Conservation (phyloP, 1,140 invertebrate genomes). For the Triops cancriformis region DNA sequence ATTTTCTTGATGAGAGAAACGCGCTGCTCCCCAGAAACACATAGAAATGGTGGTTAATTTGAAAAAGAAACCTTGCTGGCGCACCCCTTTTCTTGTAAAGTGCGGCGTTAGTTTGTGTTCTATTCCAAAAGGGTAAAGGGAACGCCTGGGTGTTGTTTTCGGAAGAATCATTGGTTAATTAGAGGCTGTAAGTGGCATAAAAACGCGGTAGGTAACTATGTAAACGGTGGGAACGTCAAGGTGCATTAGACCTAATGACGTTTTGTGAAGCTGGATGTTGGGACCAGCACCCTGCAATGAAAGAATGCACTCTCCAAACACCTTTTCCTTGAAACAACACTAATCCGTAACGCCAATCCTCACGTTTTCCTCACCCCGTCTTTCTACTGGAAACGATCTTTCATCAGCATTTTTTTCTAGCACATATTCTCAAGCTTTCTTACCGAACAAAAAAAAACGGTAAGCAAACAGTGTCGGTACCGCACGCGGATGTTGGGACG, state of each 20-base stretch:
- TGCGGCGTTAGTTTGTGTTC: background rate
- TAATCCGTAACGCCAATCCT: background rate
- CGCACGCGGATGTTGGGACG: too few relatives aligned
- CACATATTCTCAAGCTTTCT: background rate
- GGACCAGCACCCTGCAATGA: background rate
- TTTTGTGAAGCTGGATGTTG: background rate
- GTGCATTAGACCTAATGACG: constrained; percentile 10
- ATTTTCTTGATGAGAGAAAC: constrained; percentile 1
- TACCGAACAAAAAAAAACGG: too few relatives aligned
- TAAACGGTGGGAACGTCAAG: constrained; percentile 12
- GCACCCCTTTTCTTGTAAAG: constrained; percentile 1
- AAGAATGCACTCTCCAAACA: background rate
- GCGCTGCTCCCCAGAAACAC: background rate
- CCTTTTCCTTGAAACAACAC: background rate
- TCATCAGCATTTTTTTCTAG: background rate
- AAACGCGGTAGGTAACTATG: constrained; percentile 10
- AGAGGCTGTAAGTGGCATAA: constrained; percentile 13
- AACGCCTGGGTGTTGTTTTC: background rate
- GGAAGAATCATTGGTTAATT: constrained; percentile 11
- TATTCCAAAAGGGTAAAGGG: background rate
- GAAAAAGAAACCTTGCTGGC: constrained; percentile 5
- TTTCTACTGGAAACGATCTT: background rate
- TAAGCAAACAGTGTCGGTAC: too few relatives aligned
- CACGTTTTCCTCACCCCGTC: background rate
- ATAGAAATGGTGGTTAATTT: background rate